Conservation (phyloP, 2,113 vertebrate genomes). For the Cinclus mexicanus region DNA sequence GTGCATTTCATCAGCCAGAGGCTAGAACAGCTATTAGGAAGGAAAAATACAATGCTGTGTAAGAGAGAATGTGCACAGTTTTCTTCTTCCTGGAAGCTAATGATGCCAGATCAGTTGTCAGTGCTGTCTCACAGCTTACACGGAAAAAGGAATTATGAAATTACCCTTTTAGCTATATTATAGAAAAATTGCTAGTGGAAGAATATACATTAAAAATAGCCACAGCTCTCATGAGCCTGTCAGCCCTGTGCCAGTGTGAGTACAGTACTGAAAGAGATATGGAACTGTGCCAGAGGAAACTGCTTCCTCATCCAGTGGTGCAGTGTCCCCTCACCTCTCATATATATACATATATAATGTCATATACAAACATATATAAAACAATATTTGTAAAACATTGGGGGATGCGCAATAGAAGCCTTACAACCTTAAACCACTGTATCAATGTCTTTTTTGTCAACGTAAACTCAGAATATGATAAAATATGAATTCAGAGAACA, state of each 20-base stretch:
- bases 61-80: neutral
- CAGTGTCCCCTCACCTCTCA: neutral
- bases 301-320: neutral
- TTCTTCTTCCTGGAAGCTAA: slow-evolving; percentile 11
- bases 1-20: neutral
- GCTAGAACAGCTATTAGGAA: neutral
- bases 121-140: neutral
- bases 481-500: neutral
- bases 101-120: neutral
- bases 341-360: too few species aligned
- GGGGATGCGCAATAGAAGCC: neutral
- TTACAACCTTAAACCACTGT: neutral
- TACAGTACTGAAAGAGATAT: neutral
- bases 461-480: neutral
- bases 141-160: neutral
- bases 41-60: neutral
- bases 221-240: neutral
- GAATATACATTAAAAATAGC: neutral
- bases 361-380: neutral
- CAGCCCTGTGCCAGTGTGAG: neutral
- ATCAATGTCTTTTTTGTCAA: neutral
- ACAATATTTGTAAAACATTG: neutral
- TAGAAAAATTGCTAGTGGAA: neutral
- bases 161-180: neutral
- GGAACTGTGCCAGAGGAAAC: neutral